Evolutionary conservation across 2,113 vertebrate species (phyloP), one percentile per base, ranked within the genome.

Genomic region (Sebastes schlegelii): DNA sequence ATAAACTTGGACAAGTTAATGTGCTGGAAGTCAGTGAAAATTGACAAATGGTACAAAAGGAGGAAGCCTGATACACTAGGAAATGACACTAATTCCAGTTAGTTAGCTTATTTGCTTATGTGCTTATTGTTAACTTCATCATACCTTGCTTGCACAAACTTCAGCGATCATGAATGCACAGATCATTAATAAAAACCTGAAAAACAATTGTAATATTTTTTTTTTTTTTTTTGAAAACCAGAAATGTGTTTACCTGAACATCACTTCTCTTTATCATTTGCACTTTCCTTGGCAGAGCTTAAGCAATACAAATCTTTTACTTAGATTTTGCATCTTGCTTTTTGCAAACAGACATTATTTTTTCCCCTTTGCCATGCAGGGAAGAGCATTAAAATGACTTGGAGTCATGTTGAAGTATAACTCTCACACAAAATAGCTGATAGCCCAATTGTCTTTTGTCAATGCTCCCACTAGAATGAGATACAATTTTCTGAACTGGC

Each of bases 391-490:
- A 42, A 74, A 72, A 80, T 76, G 19, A 66, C 68, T 26, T 48
- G 55, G 7, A 60, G 64, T 74, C 64, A 26, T 17, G 51, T 6
- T 75, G 68, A 68, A 65, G 79, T 83, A 66, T 63, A 73, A 69
- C 21, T 60, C 69, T 62, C 67, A 45, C 19, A n/a, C 57, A 58
- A 54, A 83, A 83, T 67, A 71, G 40, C 21, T 85, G 70, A 86
- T 85, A n/a, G 42, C 21, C 63, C 54, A 68, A 79, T 73, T 87
- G 66, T 73, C 78, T 67, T 79, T 61, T 46, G 62, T 78, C 77
- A 68, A 21, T 19, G 13, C 67, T 75, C 51, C 58, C 46, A 69
- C 48, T 55, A 23, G 26, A 58, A 16, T 49, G 58, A 82, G 79
- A 76, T 68, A 46, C 52, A 3, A 43, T 64, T 74, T 81, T 70